Percentiles rank a stretch among this genome's conserved stretches.
These are phyloP conservation scores for Acronicta psi DNA, from an alignment of 2,888 invertebrate species.

Conservation along the genomic window DNA sequence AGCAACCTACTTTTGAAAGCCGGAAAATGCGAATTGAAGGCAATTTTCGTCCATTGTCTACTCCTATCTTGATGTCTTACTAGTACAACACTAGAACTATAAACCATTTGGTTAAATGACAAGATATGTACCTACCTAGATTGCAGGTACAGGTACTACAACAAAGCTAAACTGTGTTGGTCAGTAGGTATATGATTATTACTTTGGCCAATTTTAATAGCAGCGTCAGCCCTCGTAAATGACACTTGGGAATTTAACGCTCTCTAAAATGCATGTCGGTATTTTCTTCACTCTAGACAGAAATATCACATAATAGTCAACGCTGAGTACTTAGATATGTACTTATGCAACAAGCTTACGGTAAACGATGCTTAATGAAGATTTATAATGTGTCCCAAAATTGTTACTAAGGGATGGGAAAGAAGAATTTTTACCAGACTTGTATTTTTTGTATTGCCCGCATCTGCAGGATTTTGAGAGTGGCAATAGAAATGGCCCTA, in stretches of 20 bases:
- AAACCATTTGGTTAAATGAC: conserved; percentile 40
- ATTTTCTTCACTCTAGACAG: conserved; percentile 15
- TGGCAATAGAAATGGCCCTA: conserved; percentile 67
- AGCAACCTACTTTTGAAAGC: conserved; percentile 86
- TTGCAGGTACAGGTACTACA: no score
- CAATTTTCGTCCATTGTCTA: conserved; percentile 82
- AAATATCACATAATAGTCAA: conserved; percentile 14
- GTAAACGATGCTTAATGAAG: conserved; percentile 46
- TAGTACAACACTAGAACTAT: conserved; percentile 45
- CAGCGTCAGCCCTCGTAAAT: conserved; percentile 30
- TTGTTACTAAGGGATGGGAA: conserved; percentile 30
- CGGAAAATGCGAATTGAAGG: conserved; percentile 88
- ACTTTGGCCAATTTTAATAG: conserved; percentile 38
- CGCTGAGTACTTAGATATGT: background rate
- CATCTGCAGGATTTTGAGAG: conserved; percentile 74
- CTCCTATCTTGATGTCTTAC: conserved; percentile 64
- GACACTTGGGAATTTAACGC: conserved; percentile 43
- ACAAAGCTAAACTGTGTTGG: conserved; percentile 6
- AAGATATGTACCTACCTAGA: conserved; percentile 19
- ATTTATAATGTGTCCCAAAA: conserved; percentile 49
- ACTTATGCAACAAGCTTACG: background rate
- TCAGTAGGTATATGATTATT: conserved; percentile 12
- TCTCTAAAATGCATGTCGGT: conserved; percentile 22
- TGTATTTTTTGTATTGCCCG: conserved; percentile 68
- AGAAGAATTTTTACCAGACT: conserved; percentile 42